Base-by-base conservation (phyloP, 2,113 vertebrate species). In the Psittacula cyanocephala region DNA sequence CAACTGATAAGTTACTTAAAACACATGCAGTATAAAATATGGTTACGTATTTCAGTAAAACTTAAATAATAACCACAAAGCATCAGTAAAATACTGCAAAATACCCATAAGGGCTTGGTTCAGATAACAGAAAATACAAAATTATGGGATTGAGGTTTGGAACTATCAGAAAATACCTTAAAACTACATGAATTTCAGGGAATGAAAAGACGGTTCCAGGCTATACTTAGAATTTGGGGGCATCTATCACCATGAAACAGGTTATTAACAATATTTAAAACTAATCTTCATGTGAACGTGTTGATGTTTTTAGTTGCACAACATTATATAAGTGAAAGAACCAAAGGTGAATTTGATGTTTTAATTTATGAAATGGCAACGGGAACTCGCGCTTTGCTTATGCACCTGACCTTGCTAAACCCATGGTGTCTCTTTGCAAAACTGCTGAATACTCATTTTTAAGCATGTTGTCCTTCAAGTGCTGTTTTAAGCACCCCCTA, bases 391-490 rank as follows among this genome's bases (percentile, higher is more conserved):
- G 3, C 71, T 84, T 86, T 75, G 37, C 88, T 95, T 31, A 24
- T 55, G 68, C 68, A 78, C 60, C 76, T 94, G 94, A 96, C 94
- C 90, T 97, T 93, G 88, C 64, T 75, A 31, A 0, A 8, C 68
- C 72, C 52, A 29, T 0, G 1, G 63, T 25, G 50, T 1, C 76
- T 81, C 93, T 50, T 37, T 55, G 76, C 75, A 74, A 60, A 96
- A 95, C 57, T 92, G 93, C 93, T 97, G 94, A 94, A 95, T 85
- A 70, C 76, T 94, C 62, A 95, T 95, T 89, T 95, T 95, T 53
- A 72, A 92, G 62, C 79, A 70, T 1, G 0, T 35, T 1, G 27
- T 90, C 90, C 91, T 96, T 77, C 93, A 88, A 89, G 76, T 0
- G 27, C 81, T 43, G 71, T 53, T 95, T 70, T 46, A 93, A 88